phyloP scores from a whole-genome alignment of 2,113 vertebrate species.

The Nerophis ophidion region DNA sequence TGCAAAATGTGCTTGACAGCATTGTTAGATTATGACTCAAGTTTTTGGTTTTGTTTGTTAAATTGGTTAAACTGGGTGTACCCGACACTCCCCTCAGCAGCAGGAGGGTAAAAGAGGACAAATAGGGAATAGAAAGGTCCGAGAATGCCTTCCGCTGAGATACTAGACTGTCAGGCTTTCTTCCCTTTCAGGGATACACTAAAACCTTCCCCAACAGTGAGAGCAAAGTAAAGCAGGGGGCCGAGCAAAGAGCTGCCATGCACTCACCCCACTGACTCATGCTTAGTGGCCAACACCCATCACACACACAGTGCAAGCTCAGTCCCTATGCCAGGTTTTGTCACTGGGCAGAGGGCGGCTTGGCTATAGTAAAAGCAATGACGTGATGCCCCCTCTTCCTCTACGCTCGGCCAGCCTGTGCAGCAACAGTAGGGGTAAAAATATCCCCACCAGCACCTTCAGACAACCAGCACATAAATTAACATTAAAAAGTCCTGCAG shows the following conservation, averaged over 20 bases:
- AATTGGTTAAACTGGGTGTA: conserved; percentile 18
- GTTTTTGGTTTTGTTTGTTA: conserved; percentile 10
- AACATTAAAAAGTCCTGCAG: conserved; percentile 64
- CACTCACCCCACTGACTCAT: conserved; percentile 66
- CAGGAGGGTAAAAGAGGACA: conserved; percentile 7
- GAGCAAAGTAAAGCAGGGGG: conserved; percentile 40
- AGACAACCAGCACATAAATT: conserved; percentile 71
- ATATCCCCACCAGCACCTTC: conserved; percentile 68
- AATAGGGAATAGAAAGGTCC: neutral
- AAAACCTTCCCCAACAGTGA: conserved; percentile 32
- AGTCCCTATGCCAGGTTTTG: conserved; percentile 69
- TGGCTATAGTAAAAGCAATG: conserved; percentile 68
- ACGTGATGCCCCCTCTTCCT: conserved; percentile 64
- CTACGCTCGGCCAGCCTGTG: conserved; percentile 64
- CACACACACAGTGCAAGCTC: conserved; percentile 68
- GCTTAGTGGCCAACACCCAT: conserved; percentile 63
- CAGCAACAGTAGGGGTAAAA: conserved; percentile 75
- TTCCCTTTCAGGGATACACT: conserved; percentile 22
- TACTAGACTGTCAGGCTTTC: conserved; percentile 23
- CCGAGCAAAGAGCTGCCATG: conserved; percentile 63
- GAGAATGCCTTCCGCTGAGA: conserved; percentile 22
- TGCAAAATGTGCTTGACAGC: conserved; percentile 1
- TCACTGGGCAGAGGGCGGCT: conserved; percentile 65
- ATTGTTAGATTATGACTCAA: conserved; percentile 12
- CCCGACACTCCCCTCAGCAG: conserved; percentile 11